A percentile compares a stretch with the other conserved stretches of the same genome.
Evolutionary conservation across 2,888 invertebrate species (phyloP).

Genomic region (Troides oblongomaculatus): DNA sequence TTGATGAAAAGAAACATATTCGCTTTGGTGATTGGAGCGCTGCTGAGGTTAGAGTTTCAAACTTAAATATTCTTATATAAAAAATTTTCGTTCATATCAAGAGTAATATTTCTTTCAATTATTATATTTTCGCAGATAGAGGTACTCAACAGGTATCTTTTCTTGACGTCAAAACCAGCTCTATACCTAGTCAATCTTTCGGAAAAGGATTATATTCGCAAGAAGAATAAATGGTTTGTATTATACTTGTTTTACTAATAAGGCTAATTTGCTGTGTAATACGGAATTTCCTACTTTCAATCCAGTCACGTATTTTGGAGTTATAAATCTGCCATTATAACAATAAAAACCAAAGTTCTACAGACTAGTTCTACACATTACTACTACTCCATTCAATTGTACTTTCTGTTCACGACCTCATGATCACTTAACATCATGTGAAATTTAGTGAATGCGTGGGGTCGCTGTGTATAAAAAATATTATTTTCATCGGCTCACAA

Average conservation of each 20-base stretch:
- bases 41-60: constrained; percentile 87
- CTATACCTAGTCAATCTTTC: constrained; percentile 98
- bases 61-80: no score
- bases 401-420: no score
- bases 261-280: neutral
- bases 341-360: no score
- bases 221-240: constrained; percentile 97
- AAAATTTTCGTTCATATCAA: no score
- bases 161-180: constrained; percentile 98
- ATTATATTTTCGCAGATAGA: constrained; percentile 87
- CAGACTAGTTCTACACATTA: no score
- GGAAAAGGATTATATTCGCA: constrained; percentile 98
- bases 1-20: constrained; percentile 95
- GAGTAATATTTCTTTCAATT: no score
- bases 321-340: no score
- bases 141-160: constrained; percentile 96
- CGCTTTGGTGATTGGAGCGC: constrained; percentile 96
- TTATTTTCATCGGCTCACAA: neutral
- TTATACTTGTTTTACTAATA: constrained; percentile 32
- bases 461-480: no score
- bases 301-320: no score
- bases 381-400: no score
- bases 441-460: no score
- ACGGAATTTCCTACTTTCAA: neutral
- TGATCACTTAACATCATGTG: no score